Conservation (phyloP, 1,140 invertebrate genomes). For the Drosophila navojoa region DNA sequence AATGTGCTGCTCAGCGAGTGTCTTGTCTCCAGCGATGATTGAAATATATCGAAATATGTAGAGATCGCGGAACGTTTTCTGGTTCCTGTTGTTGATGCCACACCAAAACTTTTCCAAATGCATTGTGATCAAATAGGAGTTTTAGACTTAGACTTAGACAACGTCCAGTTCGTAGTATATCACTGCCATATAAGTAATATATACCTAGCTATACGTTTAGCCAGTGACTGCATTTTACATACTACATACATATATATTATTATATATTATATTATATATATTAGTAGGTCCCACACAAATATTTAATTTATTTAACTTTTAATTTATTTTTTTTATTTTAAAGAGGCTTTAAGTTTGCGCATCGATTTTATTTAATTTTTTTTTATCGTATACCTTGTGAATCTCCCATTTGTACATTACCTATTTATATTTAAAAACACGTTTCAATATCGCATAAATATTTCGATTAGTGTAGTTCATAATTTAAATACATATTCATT, state of each 20-base stretch:
- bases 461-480: conserved; percentile 35
- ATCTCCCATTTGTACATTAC: conserved; percentile 43
- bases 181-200: conserved; percentile 76
- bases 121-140: conserved; percentile 78
- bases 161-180: conserved; percentile 44
- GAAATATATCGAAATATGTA: conserved; percentile 30
- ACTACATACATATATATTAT: background rate
- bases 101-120: conserved; percentile 81
- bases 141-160: conserved; percentile 48
- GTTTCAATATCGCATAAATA: conserved; percentile 7
- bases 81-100: conserved; percentile 70
- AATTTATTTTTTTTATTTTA: conserved; percentile 54
- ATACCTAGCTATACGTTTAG: conserved; percentile 25
- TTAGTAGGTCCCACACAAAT: conserved; percentile 7
- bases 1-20: conserved; percentile 94
- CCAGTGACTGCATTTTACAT: conserved; percentile 75
- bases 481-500: conserved; percentile 44
- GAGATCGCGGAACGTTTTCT: conserved; percentile 10
- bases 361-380: conserved; percentile 44
- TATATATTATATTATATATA: conserved; percentile 18
- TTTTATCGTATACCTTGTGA: conserved; percentile 22
- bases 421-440: conserved; percentile 3
- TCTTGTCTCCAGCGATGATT: conserved; percentile 73
- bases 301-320: conserved; percentile 48
- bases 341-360: conserved; percentile 76